phyloP scores from a whole-genome alignment of 2,888 invertebrate species.

The Caenorhabditis becei region DNA sequence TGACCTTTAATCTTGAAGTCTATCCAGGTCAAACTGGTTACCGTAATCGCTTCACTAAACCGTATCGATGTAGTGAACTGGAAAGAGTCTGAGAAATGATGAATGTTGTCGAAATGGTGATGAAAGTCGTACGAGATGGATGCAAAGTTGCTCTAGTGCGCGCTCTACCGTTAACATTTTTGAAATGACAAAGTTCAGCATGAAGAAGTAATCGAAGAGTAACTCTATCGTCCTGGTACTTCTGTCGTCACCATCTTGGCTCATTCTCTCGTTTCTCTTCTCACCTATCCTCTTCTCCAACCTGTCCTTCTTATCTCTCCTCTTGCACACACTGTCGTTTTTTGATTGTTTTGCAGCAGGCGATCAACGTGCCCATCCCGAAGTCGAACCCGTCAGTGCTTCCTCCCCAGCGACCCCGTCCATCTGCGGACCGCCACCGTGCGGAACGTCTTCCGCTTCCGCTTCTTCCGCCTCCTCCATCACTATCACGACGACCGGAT shows the following conservation, averaged over 20 bases:
- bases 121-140: too few relatives aligned
- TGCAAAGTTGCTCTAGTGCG: too few relatives aligned
- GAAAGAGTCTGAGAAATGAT: too few relatives aligned
- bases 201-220: background rate
- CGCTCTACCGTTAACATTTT: too few relatives aligned
- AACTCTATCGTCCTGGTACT: slow-evolving; percentile 12
- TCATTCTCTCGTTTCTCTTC: slow-evolving; percentile 32
- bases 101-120: too few relatives aligned
- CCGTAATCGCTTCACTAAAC: too few relatives aligned
- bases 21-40: too few relatives aligned
- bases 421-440: slow-evolving; percentile 31
- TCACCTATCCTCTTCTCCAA: background rate
- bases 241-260: slow-evolving; percentile 5
- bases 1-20: too few relatives aligned
- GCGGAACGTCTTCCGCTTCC: slow-evolving; percentile 49
- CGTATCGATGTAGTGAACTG: too few relatives aligned
- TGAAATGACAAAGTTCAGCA: too few relatives aligned
- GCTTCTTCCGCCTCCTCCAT: slow-evolving; percentile 35
- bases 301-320: slow-evolving; percentile 37
- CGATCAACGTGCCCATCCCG: slow-evolving; percentile 80
- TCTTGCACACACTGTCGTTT: slow-evolving; percentile 26
- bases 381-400: slow-evolving; percentile 65
- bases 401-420: slow-evolving; percentile 37
- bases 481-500: slow-evolving; percentile 42
- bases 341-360: slow-evolving; percentile 72